Conservation (phyloP, 2,888 invertebrate species). For the Diaperis boleti region DNA sequence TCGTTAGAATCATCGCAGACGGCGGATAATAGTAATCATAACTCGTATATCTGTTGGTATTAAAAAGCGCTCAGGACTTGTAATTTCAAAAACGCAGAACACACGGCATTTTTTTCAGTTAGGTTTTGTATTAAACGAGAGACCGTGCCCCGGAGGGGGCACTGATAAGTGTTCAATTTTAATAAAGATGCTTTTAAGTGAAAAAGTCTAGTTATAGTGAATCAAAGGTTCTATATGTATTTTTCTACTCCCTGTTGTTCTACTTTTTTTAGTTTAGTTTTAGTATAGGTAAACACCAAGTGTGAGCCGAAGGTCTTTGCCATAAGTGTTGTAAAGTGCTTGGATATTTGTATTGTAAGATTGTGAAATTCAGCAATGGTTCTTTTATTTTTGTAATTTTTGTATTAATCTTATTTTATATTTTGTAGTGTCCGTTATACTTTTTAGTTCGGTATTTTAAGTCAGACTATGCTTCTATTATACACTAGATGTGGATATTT, state of each 20-base stretch:
- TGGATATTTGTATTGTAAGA: slow-evolving; percentile 1
- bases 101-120: slow-evolving; percentile 30
- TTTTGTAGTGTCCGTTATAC: slow-evolving; percentile 4
- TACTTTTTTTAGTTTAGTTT: slow-evolving; percentile 36
- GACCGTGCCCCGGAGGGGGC: not conserved
- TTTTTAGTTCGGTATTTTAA: slow-evolving; percentile 2
- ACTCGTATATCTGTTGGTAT: not conserved
- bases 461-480: slow-evolving; percentile 16
- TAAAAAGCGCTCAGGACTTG: slow-evolving; percentile 13
- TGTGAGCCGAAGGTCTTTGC: not conserved
- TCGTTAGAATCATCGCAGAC: no score
- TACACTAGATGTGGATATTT: slow-evolving; percentile 41
- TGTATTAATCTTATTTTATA: slow-evolving; percentile 9
- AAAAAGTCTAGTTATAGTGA: slow-evolving; percentile 37
- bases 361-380: not conserved
- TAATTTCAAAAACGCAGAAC: not conserved
- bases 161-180: slow-evolving; percentile 27
- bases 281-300: slow-evolving; percentile 35
- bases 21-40: not conserved
- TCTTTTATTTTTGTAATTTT: slow-evolving; percentile 1
- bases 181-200: slow-evolving; percentile 10
- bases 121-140: slow-evolving; percentile 13
- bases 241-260: slow-evolving; percentile 53
- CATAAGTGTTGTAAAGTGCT: slow-evolving; percentile 8
- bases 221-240: slow-evolving; percentile 49